Percentiles rank a stretch among this genome's conserved stretches.
These are phyloP conservation scores for Gnathonemus longibarbis DNA, from an alignment of 2,113 vertebrate species.

Conservation along the genomic window DNA sequence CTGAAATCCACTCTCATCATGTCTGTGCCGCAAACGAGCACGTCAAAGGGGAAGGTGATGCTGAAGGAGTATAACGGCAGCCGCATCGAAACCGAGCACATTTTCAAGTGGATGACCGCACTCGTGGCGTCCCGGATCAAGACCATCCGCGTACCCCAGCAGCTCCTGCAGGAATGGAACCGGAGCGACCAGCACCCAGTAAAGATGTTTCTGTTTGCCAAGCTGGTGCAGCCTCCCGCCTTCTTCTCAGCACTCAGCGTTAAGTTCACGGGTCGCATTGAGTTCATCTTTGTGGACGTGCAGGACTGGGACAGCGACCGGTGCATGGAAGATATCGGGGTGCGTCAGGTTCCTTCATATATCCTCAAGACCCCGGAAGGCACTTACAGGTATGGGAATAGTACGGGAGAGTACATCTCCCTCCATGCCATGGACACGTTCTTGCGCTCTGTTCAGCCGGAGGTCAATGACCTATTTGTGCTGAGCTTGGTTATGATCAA, in stretches of 20 bases:
- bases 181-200: constrained; percentile 71
- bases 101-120: constrained; percentile 96
- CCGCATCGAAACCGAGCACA: constrained; percentile 77
- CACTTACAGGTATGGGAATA: constrained; percentile 89
- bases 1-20: constrained; percentile 89
- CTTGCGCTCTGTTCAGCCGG: constrained; percentile 86
- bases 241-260: constrained; percentile 93
- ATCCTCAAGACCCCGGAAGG: constrained; percentile 93
- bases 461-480: constrained; percentile 94
- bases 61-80: constrained; percentile 84
- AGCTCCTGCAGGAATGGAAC: constrained; percentile 83
- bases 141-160: constrained; percentile 71
- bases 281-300: constrained; percentile 94
- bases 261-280: constrained; percentile 94
- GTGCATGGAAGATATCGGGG: constrained; percentile 75
- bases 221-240: constrained; percentile 80
- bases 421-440: constrained; percentile 91
- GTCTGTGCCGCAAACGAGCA: constrained; percentile 91
- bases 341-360: constrained; percentile 79
- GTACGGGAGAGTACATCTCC: constrained; percentile 86
- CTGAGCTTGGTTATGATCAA: constrained; percentile 92
- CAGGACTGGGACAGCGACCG: constrained; percentile 77
- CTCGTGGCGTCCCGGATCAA: constrained; percentile 87
- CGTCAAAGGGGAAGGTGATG: constrained; percentile 95
- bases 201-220: constrained; percentile 91